A percentile compares a stretch with the other conserved stretches of the same genome.
phyloP scores from a whole-genome alignment of 2,797 vertebrate genomes.

The Coendou prehensilis region DNA sequence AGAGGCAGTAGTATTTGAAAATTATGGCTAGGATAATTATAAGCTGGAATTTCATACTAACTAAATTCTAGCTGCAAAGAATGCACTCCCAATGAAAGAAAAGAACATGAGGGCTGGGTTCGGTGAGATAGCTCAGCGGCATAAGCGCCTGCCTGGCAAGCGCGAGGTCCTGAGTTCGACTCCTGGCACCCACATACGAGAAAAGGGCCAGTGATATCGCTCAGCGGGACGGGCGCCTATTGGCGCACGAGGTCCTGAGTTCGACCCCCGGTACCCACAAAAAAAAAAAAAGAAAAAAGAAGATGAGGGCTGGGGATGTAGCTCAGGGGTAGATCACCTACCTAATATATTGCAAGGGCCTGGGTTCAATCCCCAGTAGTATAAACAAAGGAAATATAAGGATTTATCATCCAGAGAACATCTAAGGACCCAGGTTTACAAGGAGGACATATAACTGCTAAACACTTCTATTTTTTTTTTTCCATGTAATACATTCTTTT shows the following conservation, averaged over 20 bases:
- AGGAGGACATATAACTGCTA: neutral
- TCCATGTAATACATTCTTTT: neutral
- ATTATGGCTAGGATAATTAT: neutral
- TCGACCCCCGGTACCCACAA: too few relatives aligned
- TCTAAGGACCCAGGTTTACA: neutral
- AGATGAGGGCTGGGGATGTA: neutral
- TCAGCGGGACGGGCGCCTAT: too few relatives aligned
- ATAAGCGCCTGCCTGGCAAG: too few relatives aligned
- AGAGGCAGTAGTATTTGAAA: neutral
- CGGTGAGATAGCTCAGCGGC: too few relatives aligned
- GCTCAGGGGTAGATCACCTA: neutral
- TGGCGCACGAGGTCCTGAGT: too few relatives aligned
- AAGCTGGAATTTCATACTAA: neutral
- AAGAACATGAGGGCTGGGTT: neutral
- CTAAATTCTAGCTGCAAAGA: constrained; percentile 18
- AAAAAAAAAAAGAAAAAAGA: too few relatives aligned
- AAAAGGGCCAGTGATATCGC: too few relatives aligned
- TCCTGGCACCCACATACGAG: too few relatives aligned
- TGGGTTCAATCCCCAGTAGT: neutral
- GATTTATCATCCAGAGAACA: constrained; percentile 39
- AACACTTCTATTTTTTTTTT: neutral
- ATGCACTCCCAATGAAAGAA: constrained; percentile 31
- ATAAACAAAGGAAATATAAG: neutral
- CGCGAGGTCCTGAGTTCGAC: too few relatives aligned
- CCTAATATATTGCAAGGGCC: neutral